Percentiles rank a stretch among this genome's conserved stretches.
Evolutionary conservation across 1,140 invertebrate genomes (phyloP).

Genomic region (Diabrotica virgifera): DNA sequence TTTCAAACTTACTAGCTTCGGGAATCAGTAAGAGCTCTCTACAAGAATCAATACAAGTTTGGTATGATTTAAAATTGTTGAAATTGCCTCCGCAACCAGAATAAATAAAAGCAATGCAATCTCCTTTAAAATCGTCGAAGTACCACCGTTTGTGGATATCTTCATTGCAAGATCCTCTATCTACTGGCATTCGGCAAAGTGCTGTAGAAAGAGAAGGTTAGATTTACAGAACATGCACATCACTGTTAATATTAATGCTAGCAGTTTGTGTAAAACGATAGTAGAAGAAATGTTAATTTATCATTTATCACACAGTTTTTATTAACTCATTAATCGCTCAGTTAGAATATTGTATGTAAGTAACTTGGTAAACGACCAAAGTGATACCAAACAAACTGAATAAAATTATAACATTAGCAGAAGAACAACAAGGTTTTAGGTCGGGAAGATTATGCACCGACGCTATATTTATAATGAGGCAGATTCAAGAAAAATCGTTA

Average conservation of each 20-base stretch:
- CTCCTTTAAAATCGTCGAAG: slow-evolving; percentile 69
- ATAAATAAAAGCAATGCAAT: slow-evolving; percentile 75
- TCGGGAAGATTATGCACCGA: too few species aligned
- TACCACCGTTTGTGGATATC: slow-evolving; percentile 69
- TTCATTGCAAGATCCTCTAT: slow-evolving; percentile 69
- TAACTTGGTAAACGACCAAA: too few species aligned
- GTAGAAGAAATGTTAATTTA: too few species aligned
- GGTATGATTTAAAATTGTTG: slow-evolving; percentile 73
- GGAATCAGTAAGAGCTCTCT: slow-evolving; percentile 49
- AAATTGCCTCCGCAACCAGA: slow-evolving; percentile 77
- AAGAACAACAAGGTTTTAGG: too few species aligned
- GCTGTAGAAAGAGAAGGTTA: slow-evolving; percentile 24
- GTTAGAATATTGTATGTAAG: too few species aligned
- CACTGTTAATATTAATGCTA: neutral
- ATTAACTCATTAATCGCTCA: too few species aligned
- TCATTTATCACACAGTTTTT: too few species aligned
- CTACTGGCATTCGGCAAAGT: slow-evolving; percentile 60
- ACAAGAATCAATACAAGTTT: slow-evolving; percentile 64
- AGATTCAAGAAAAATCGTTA: too few species aligned
- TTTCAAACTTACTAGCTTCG: slow-evolving; percentile 47
- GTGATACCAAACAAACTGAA: too few species aligned
- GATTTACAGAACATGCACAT: slow-evolving; percentile 2
- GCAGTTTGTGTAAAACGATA: too few species aligned
- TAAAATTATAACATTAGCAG: too few species aligned
- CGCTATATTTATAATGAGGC: too few species aligned